Percentiles rank a stretch among this genome's conserved stretches.
phyloP scores from a whole-genome alignment of 2,888 invertebrate species.

The Mythimna loreyi region DNA sequence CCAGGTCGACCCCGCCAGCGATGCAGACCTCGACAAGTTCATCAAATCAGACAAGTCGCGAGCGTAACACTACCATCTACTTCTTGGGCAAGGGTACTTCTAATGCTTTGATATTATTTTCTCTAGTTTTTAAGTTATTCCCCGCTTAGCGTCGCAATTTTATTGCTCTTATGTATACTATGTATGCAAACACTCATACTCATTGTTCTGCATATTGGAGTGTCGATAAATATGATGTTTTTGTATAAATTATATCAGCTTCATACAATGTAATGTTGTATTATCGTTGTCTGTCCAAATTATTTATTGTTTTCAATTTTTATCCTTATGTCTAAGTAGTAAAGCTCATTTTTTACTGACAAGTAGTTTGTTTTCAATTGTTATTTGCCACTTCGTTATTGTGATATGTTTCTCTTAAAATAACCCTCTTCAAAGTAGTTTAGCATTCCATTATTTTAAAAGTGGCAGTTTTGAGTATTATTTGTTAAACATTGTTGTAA shows the following conservation, averaged over 20 bases:
- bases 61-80: slow-evolving; percentile 66
- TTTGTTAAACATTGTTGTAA: slow-evolving; percentile 51
- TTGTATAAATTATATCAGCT: slow-evolving; percentile 36
- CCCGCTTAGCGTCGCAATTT: slow-evolving; percentile 34
- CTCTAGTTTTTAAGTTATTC: slow-evolving; percentile 26
- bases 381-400: slow-evolving; percentile 27
- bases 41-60: slow-evolving; percentile 93
- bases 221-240: slow-evolving; percentile 23
- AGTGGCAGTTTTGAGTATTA: slow-evolving; percentile 46
- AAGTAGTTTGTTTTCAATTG: slow-evolving; percentile 16
- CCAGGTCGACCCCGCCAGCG: slow-evolving; percentile 95
- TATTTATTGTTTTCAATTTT: slow-evolving; percentile 22
- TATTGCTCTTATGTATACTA: slow-evolving; percentile 52
- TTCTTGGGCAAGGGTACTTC: slow-evolving; percentile 62
- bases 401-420: slow-evolving; percentile 46
- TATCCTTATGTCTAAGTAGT: slow-evolving; percentile 23
- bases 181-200: slow-evolving; percentile 51
- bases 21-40: slow-evolving; percentile 94
- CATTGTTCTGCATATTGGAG: slow-evolving; percentile 29
- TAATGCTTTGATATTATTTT: slow-evolving; percentile 39
- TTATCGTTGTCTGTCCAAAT: slow-evolving; percentile 34
- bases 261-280: slow-evolving; percentile 40
- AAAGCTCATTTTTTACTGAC: slow-evolving; percentile 37
- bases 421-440: slow-evolving; percentile 29
- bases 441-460: slow-evolving; percentile 50